Percentiles rank a stretch among this genome's conserved stretches.
phyloP scores from a whole-genome alignment of 2,113 vertebrate species.

The Tupaia tana region DNA sequence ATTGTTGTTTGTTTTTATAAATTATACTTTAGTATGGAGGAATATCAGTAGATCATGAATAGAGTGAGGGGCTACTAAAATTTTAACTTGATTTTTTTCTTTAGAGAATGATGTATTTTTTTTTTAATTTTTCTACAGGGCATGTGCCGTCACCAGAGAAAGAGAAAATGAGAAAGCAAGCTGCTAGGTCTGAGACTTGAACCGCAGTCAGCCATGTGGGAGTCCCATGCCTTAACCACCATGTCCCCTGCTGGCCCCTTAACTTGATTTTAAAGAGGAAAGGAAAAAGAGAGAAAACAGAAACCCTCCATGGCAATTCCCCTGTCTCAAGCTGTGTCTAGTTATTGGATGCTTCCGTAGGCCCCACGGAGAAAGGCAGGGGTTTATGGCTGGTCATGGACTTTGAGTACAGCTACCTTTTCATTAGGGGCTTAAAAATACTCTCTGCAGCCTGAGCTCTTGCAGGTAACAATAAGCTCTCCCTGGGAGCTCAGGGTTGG shows the following conservation, averaged over 20 bases:
- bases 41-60: background rate
- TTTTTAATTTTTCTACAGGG: no score
- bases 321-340: background rate
- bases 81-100: background rate
- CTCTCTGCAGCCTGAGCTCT: background rate
- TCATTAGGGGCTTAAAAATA: background rate
- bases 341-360: background rate
- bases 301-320: no score
- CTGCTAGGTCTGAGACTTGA: no score
- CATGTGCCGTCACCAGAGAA: no score
- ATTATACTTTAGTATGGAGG: background rate
- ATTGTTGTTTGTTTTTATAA: no score
- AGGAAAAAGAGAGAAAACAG: background rate
- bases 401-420: background rate
- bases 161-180: no score
- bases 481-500: background rate
- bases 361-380: background rate
- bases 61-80: background rate
- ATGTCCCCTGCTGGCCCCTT: background rate
- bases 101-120: no score
- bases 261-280: background rate
- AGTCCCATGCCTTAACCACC: no score
- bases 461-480: background rate
- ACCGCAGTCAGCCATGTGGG: no score
- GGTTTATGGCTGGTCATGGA: background rate